Conservation (phyloP, 2,797 vertebrate genomes). For the Pseudotriccus pelzelni region DNA sequence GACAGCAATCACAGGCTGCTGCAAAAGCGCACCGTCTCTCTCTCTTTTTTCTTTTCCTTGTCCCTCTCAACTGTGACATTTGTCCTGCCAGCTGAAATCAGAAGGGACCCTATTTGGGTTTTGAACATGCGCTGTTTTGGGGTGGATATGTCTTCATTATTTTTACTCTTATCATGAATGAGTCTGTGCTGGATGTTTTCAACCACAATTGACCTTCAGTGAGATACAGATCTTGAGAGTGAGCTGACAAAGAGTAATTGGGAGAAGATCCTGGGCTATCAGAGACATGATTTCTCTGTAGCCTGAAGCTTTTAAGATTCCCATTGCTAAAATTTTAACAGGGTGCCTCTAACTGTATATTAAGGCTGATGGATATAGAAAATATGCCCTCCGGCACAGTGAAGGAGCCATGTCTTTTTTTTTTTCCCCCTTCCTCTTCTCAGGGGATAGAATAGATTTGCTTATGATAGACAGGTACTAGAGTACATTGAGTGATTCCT, state of each 20-base stretch:
- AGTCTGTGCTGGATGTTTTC: slow-evolving; percentile 58
- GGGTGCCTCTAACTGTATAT: slow-evolving; percentile 8
- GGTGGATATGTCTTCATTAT: slow-evolving; percentile 40
- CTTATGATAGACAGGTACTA: not conserved
- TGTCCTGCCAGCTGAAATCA: slow-evolving; percentile 13
- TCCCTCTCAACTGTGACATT: slow-evolving; percentile 7
- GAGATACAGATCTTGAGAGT: slow-evolving; percentile 28
- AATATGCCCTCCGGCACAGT: not conserved
- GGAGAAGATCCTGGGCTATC: slow-evolving; percentile 44
- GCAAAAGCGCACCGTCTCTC: not conserved
- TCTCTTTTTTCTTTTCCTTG: not conserved
- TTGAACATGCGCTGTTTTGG: not conserved
- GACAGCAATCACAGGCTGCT: slow-evolving; percentile 27
- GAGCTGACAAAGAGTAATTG: slow-evolving; percentile 64
- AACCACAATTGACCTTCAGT: slow-evolving; percentile 59
- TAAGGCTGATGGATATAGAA: slow-evolving; percentile 26
- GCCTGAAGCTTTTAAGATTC: slow-evolving; percentile 57
- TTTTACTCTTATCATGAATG: slow-evolving; percentile 45
- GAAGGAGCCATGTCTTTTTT: not conserved
- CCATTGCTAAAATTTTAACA: slow-evolving; percentile 51
- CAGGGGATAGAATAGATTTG: not conserved
- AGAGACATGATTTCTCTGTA: slow-evolving; percentile 20
- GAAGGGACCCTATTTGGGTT: slow-evolving; percentile 8
- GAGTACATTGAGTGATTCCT: not conserved
- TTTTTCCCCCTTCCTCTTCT: rapidly evolving